Evolutionary conservation across 2,797 vertebrate species (phyloP).

Genomic region (Eidolon dupreanum): DNA sequence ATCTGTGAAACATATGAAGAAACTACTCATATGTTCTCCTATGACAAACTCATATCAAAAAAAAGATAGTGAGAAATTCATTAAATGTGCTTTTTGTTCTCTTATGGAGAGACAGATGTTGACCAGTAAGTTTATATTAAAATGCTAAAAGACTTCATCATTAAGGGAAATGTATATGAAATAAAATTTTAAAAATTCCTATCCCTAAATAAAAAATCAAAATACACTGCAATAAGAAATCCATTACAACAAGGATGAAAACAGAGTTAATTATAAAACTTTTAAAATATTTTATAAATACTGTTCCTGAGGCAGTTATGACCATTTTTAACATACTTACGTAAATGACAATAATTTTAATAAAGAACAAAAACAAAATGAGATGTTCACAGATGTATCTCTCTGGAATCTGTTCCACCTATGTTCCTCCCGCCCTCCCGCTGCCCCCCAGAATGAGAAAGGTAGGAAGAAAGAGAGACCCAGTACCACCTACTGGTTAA

Average conservation of each 20-base stretch:
- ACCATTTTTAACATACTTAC: background rate
- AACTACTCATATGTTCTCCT: background rate
- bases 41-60: background rate
- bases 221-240: conserved; percentile 43
- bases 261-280: conserved; percentile 32
- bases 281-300: background rate
- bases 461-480: background rate
- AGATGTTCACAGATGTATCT: background rate
- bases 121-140: background rate
- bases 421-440: background rate
- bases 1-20: background rate
- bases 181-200: background rate
- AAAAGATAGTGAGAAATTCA: background rate
- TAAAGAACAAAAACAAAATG: background rate
- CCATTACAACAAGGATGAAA: background rate
- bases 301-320: background rate
- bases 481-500: background rate
- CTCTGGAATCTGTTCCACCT: background rate
- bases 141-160: conserved; percentile 7
- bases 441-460: background rate
- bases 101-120: background rate
- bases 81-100: background rate
- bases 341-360: background rate
- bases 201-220: conserved; percentile 32
- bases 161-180: background rate